A percentile compares a stretch with the other conserved stretches of the same genome.
These are phyloP conservation scores for Cremastinae sp. DNA, from an alignment of 2,888 invertebrate species.

Conservation along the genomic window DNA sequence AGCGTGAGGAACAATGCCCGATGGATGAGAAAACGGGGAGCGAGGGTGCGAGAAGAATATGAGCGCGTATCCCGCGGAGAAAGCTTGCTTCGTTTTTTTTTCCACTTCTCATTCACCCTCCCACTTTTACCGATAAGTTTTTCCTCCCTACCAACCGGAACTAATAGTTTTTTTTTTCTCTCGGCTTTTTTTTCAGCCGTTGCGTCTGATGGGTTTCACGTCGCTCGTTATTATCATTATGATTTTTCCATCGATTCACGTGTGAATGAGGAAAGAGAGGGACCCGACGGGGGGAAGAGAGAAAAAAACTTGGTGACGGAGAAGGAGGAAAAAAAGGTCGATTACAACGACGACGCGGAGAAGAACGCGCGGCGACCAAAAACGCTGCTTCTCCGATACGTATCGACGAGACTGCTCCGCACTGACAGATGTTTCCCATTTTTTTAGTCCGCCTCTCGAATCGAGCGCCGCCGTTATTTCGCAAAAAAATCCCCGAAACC, in stretches of 20 bases:
- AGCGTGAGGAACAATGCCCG: constrained; percentile 35
- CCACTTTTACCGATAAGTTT: constrained; percentile 52
- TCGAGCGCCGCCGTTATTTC: constrained; percentile 77
- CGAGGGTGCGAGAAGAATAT: constrained; percentile 67
- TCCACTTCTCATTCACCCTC: constrained; percentile 39
- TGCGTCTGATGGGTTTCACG: constrained; percentile 68
- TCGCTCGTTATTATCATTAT: constrained; percentile 68
- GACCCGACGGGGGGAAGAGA: constrained; percentile 34
- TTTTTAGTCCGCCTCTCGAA: constrained; percentile 70
- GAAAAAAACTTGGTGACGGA: constrained; percentile 20
- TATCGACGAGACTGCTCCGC: constrained; percentile 73
- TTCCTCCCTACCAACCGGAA: constrained; percentile 69
- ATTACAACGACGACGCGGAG: constrained; percentile 67
- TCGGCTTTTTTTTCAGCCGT: constrained; percentile 64
- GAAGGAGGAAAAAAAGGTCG: constrained; percentile 42
- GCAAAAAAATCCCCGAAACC: constrained; percentile 78
- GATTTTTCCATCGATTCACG: constrained; percentile 66
- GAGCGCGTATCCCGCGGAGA: constrained; percentile 33
- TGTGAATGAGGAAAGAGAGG: constrained; percentile 63
- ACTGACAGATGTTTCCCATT: constrained; percentile 79
- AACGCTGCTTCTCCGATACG: constrained; percentile 77
- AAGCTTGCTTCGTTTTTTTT: constrained; percentile 40
- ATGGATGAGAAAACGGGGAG: constrained; percentile 53
- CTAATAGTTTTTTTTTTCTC: constrained; percentile 74
- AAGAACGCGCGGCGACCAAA: constrained; percentile 58